These are phyloP conservation scores for Arctocebus calabarensis DNA, from an alignment of 2,797 vertebrate species.

Conservation along the genomic window DNA sequence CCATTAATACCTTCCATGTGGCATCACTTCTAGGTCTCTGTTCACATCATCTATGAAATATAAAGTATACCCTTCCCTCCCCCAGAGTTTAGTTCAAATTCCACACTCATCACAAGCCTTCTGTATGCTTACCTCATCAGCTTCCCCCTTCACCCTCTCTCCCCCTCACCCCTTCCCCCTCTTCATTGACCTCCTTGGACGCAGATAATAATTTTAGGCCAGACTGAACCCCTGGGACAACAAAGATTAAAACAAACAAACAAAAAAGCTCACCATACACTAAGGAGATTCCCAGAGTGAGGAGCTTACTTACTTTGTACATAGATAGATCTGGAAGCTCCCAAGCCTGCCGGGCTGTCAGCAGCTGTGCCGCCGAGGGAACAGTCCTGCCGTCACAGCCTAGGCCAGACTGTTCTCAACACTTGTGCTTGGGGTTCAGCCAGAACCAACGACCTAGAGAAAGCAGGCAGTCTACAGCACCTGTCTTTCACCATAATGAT, in stretches of 20 bases:
- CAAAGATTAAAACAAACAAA: neutral
- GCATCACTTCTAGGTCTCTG: neutral
- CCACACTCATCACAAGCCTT: neutral
- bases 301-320: neutral
- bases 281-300: neutral
- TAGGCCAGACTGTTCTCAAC: neutral
- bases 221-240: neutral
- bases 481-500: neutral
- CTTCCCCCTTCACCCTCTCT: neutral
- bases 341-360: neutral
- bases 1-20: neutral
- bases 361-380: neutral
- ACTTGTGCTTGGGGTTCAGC: neutral
- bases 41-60: neutral
- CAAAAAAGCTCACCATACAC: neutral
- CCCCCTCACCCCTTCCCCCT: too few species aligned
- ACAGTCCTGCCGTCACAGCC: neutral
- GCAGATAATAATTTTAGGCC: conserved; percentile 52
- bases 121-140: neutral
- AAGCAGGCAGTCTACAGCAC: neutral
- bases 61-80: neutral
- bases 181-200: neutral
- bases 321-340: neutral
- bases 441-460: conserved; percentile 36
- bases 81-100: neutral